A percentile compares a stretch with the other conserved stretches of the same genome.
Conservation (phyloP, 1,140 invertebrate species). For the Aphaenogaster ashmeadi region DNA sequence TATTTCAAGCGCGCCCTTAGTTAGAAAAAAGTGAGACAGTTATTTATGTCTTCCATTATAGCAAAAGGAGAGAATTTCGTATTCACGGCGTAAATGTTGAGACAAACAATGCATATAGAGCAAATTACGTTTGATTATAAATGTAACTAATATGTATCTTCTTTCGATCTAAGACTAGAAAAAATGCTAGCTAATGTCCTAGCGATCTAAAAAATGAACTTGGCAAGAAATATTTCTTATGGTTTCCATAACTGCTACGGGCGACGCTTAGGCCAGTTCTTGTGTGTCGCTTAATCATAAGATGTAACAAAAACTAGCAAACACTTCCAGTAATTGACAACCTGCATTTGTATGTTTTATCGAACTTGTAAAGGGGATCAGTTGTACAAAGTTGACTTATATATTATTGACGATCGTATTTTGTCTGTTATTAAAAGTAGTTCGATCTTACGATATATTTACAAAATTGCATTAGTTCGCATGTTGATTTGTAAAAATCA, state of each 20-base stretch:
- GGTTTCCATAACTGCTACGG: constrained; percentile 25
- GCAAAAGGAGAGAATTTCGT: not conserved
- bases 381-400: constrained; percentile 54
- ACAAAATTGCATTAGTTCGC: not conserved
- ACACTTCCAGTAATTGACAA: constrained; percentile 57
- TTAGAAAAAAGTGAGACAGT: constrained; percentile 14
- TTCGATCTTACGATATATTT: constrained; percentile 7
- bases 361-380: constrained; percentile 33
- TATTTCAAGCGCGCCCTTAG: constrained; percentile 43
- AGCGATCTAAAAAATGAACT: not conserved
- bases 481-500: not conserved
- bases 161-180: not conserved
- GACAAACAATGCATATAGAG: not conserved
- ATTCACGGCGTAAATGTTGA: not conserved
- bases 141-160: not conserved
- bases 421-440: constrained; percentile 21
- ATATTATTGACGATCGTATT: constrained; percentile 35
- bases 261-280: constrained; percentile 42
- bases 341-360: constrained; percentile 60
- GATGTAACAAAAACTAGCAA: constrained; percentile 45
- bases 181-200: not conserved
- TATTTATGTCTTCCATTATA: constrained; percentile 1
- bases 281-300: constrained; percentile 45
- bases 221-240: not conserved
- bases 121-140: not conserved